phyloP scores from a whole-genome alignment of 2,113 vertebrate genomes.

The Marmota flaviventris region DNA sequence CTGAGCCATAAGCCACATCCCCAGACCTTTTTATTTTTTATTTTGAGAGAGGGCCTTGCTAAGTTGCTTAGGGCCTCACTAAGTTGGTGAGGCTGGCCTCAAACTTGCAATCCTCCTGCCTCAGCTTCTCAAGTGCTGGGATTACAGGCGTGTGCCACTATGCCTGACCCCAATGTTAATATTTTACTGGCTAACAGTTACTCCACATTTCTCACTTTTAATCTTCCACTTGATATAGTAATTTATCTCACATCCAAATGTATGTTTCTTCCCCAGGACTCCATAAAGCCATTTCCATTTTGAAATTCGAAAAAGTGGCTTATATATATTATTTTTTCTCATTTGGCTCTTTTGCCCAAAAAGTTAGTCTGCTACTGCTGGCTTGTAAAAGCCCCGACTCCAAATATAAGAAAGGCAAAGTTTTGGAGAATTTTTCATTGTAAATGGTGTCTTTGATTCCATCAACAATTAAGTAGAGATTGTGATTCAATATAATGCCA shows the following conservation, averaged over 20 bases:
- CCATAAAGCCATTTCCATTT: slow-evolving; percentile 17
- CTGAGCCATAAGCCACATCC: no score
- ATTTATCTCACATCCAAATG: not conserved
- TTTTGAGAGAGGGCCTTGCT: no score
- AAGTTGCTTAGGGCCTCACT: no score
- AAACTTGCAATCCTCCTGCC: no score
- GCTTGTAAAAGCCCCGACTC: slow-evolving; percentile 3
- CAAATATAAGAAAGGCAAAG: slow-evolving; percentile 9
- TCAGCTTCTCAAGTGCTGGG: no score
- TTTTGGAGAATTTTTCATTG: slow-evolving; percentile 25
- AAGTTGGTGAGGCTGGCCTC: no score
- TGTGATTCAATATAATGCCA: slow-evolving; percentile 36
- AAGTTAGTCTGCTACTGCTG: not conserved
- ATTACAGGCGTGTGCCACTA: no score
- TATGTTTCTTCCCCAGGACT: not conserved
- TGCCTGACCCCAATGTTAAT: not conserved
- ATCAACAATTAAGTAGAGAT: slow-evolving; percentile 2
- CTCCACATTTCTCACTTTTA: not conserved
- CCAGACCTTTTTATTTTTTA: no score
- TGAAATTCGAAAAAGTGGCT: slow-evolving; percentile 20
- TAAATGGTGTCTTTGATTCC: slow-evolving; percentile 52
- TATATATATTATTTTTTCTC: slow-evolving; percentile 31
- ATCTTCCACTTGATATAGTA: not conserved
- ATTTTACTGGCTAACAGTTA: not conserved
- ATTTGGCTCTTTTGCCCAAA: not conserved